Base-by-base conservation (phyloP, 2,888 invertebrate genomes). In the Mesochorus sp. region DNA sequence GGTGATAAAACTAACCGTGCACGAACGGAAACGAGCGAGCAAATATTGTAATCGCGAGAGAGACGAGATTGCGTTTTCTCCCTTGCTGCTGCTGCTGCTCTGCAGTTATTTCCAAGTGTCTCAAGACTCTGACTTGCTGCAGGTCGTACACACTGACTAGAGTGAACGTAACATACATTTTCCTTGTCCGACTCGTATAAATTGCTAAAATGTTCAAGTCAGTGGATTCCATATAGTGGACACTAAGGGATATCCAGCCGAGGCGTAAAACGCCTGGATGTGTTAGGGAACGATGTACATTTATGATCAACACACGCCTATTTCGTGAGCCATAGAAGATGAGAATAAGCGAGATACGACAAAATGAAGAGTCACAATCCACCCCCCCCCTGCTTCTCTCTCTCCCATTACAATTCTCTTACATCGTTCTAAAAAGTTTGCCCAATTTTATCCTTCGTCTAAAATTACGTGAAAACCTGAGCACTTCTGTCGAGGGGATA, bases 41-140 rank as follows among this genome's bases (percentile, higher is more conserved):
- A 66, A 67, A 66, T 67, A 66, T 66, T 57, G 55, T 66, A 73
- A 73, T 73, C 57, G 12, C 26, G 14, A 51, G 21, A n/a, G n/a
- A 39, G 31, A 74, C 66, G 59, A 74, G 57, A 74, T 67, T 67
- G 51, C 57, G 3, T 59, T 73, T 57, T 49, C 66, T 5, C 8
- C 34, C 12, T 2, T 6, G 12, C 8, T 31, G 19, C 21, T 37
- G 24, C 14, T 67, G 14, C 39, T 34, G 26, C 59, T 26, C 14
- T 67, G 14, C 39, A 44, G 26, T 66, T 59, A 64, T 59, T 51
- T 8, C 44, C 47, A 31, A 61, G 55, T 61, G n/a, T 1, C 51
- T 19, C 21, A 19, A 51, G 59, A 59, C 24, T 28, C 19, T 12
- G 26, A 55, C 37, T 62, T 8, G 17, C 21, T 19, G 31, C 44